A percentile compares a stretch with the other conserved stretches of the same genome.
Conservation (phyloP, 2,888 invertebrate genomes). For the Patella pellucida region DNA sequence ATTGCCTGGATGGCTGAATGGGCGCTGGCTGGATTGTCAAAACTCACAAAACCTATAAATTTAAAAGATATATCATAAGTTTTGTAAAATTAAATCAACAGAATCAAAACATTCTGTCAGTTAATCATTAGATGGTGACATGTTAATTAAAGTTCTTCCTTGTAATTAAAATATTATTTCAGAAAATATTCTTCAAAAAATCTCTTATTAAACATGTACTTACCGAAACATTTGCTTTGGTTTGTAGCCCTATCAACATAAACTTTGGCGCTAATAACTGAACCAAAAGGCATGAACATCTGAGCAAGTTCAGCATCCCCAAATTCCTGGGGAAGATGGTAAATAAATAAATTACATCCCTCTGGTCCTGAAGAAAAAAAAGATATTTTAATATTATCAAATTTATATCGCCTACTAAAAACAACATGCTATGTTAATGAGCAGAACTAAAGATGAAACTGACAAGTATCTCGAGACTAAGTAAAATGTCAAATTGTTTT, state of each 20-base stretch:
- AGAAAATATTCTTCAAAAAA: neutral
- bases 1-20: constrained; percentile 99
- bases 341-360: constrained; percentile 99
- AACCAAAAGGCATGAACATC: constrained; percentile 99
- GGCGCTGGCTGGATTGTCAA: constrained; percentile 98
- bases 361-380: constrained; percentile 83
- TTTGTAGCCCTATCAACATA: constrained; percentile 99
- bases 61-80: neutral
- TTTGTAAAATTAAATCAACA: no score
- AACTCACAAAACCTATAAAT: constrained; percentile 95
- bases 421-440: no score
- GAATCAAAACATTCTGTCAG: no score
- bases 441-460: no score
- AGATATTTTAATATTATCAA: neutral
- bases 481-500: no score
- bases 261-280: constrained; percentile 99
- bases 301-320: constrained; percentile 99
- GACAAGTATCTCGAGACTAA: no score
- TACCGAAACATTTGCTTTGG: constrained; percentile 99
- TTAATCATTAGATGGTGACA: no score
- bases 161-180: no score
- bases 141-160: no score
- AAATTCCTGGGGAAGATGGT: constrained; percentile 99
- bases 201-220: constrained; percentile 68
- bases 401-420: no score